Base-by-base conservation (phyloP, 2,888 invertebrate genomes). In the Phlogophora meticulosa region DNA sequence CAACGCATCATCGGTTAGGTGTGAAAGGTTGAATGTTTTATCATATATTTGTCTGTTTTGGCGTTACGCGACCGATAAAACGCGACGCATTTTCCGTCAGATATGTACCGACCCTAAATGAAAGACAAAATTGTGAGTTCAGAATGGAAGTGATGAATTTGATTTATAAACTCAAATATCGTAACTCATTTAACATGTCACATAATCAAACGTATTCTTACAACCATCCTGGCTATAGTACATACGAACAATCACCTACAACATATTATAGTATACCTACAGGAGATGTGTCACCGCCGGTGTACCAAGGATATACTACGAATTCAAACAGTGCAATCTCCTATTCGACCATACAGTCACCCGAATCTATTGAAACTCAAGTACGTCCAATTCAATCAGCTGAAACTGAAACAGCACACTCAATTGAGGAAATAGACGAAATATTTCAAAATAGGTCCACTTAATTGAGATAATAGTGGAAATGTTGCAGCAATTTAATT, bases 91-190 rank as follows among this genome's bases (percentile, higher is more conserved):
- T n/a, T n/a, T n/a, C n/a, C n/a, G n/a, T n/a, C n/a, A n/a, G n/a
- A n/a, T n/a, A n/a, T n/a, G n/a, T n/a, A n/a, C n/a, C n/a, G n/a
- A n/a, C n/a, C n/a, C n/a, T n/a, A 28, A 1, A 49, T 20, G 76
- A 72, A 67, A 76, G 67, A 68, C 67, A 76, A 67, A 78, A 72
- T 72, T 69, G 69, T 72, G 72, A 78, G 61, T 78, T 78, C 69
- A 78, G 72, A 78, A 72, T 77, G 4, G 71, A 74, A 77, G 68
- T 71, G 62, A 73, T 71, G 65, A 77, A 69, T 77, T 69, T 74
- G 68, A 71, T 77, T 71, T 71, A 71, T 66, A 74, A 71, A 77
- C 74, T 70, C 46, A 70, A 70, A 36, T 61, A 70, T 72, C 63
- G 63, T 72, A 62, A 58, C 62, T 20, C 66, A 53, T 71, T 13